A percentile compares a stretch with the other conserved stretches of the same genome.
Conservation (phyloP, 1,140 invertebrate species). For the Wasmannia auropunctata region DNA sequence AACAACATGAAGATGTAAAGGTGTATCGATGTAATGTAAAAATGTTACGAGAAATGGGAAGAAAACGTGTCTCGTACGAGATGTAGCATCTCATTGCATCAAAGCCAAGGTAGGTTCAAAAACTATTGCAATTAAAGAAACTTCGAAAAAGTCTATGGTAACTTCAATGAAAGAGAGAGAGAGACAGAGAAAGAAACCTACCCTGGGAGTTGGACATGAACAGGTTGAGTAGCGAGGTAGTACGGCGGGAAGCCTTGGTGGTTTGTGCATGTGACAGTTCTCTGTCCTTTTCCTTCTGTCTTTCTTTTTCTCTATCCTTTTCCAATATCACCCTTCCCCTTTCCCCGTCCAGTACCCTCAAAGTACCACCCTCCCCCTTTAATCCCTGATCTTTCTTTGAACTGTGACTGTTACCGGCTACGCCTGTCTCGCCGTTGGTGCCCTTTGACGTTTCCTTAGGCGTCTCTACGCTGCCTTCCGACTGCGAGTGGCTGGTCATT, state of each 20-base stretch:
- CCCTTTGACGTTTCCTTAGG: conserved; percentile 82
- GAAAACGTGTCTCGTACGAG: not conserved
- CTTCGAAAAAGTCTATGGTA: conserved; percentile 60
- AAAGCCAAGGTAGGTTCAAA: conserved; percentile 54
- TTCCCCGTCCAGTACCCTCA: conserved; percentile 72
- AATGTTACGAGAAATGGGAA: not conserved
- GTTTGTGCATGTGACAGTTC: conserved; percentile 81
- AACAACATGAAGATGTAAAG: not conserved
- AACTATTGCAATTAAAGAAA: conserved; percentile 65
- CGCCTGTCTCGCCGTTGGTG: conserved; percentile 83
- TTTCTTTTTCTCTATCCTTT: conserved; percentile 78
- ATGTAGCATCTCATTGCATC: conserved; percentile 38
- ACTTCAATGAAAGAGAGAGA: conserved; percentile 61
- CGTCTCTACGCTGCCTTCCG: conserved; percentile 71
- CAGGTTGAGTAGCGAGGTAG: conserved; percentile 96
- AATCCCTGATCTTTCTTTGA: conserved; percentile 82
- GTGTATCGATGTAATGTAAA: not conserved
- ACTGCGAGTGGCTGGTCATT: conserved; percentile 77
- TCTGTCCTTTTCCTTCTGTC: conserved; percentile 77
- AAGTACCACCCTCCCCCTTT: conserved; percentile 80
- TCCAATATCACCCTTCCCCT: conserved; percentile 83
- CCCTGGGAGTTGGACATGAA: conserved; percentile 97
- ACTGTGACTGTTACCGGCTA: conserved; percentile 84
- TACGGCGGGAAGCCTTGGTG: conserved; percentile 94
- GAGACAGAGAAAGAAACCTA: conserved; percentile 83